Conservation (phyloP, 2,797 vertebrate species). For the Poecilia wingei region DNA sequence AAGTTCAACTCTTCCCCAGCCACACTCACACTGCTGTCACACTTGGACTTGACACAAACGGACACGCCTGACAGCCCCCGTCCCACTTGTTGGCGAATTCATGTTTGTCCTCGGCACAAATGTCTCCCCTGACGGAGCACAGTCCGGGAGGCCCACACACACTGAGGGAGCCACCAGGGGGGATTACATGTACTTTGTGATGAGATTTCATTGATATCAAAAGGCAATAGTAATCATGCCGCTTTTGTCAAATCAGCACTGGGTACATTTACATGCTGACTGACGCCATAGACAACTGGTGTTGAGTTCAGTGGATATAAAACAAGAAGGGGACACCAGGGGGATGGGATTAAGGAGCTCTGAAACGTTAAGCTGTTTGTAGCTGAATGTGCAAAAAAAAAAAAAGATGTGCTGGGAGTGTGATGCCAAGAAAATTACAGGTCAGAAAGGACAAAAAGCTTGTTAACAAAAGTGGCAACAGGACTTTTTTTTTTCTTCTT, state of each 20-base stretch:
- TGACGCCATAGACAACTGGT: conserved; percentile 69
- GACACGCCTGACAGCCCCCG: conserved; percentile 56
- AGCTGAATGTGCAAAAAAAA: conserved; percentile 14
- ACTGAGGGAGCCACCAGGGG: conserved; percentile 62
- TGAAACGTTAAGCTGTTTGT: conserved; percentile 21
- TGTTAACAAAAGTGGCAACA: background rate
- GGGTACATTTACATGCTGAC: conserved; percentile 40
- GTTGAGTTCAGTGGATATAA: conserved; percentile 49
- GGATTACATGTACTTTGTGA: conserved; percentile 54
- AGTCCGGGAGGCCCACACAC: conserved; percentile 76
- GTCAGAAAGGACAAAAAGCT: background rate
- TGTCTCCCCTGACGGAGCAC: conserved; percentile 60
- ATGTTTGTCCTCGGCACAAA: conserved; percentile 72
- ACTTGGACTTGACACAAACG: conserved; percentile 68
- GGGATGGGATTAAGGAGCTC: conserved; percentile 18
- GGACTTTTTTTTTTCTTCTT: background rate
- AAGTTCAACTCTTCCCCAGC: conserved; percentile 81
- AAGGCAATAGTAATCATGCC: conserved; percentile 68
- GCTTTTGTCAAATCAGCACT: conserved; percentile 69
- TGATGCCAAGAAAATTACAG: background rate
- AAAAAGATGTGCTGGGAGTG: conserved; percentile 23
- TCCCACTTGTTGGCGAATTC: conserved; percentile 50
- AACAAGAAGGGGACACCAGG: conserved; percentile 17
- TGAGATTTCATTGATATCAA: conserved; percentile 77
- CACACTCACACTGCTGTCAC: conserved; percentile 40